A percentile compares a stretch with the other conserved stretches of the same genome.
phyloP scores from a whole-genome alignment of 23 tunicate species.

The Trididemnum clinides region DNA sequence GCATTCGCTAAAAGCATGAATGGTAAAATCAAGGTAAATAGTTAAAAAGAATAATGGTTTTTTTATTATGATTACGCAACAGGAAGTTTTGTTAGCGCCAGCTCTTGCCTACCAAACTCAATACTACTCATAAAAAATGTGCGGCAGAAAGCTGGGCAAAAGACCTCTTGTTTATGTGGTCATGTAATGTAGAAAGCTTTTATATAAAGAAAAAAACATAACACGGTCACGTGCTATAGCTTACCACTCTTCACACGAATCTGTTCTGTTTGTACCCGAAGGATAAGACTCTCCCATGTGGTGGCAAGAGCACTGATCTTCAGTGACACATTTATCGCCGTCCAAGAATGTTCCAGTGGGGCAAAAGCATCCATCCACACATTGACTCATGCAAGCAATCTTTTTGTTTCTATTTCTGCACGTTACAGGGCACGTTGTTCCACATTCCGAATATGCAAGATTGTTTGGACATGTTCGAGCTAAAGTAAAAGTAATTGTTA shows the following conservation, averaged over 20 bases:
- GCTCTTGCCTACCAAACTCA: too few relatives aligned
- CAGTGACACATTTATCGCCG: conserved; percentile 63
- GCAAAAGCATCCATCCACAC: conserved; percentile 91
- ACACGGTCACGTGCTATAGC: too few relatives aligned
- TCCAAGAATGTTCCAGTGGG: conserved; percentile 71
- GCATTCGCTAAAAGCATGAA: conserved; percentile 89
- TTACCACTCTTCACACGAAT: conserved; percentile 78
- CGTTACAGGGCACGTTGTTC: conserved; percentile 68
- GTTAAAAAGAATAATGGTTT: too few relatives aligned
- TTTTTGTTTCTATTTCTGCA: conserved; percentile 63
- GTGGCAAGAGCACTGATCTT: conserved; percentile 69
- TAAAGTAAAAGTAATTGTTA: not conserved
- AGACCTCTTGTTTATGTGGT: too few relatives aligned
- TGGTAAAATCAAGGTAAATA: too few relatives aligned
- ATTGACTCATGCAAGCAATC: conserved; percentile 40
- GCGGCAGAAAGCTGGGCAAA: too few relatives aligned
- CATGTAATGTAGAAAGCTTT: too few relatives aligned
- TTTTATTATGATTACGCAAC: too few relatives aligned
- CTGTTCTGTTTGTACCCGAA: conserved; percentile 45
- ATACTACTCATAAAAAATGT: too few relatives aligned
- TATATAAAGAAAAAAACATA: too few relatives aligned
- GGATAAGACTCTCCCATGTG: conserved; percentile 52
- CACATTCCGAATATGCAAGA: conserved; percentile 75
- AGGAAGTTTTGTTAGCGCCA: too few relatives aligned
- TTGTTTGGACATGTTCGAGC: conserved; percentile 65